These are phyloP conservation scores for Latrodectus elegans DNA, from an alignment of 2,888 invertebrate genomes.

Conservation along the genomic window DNA sequence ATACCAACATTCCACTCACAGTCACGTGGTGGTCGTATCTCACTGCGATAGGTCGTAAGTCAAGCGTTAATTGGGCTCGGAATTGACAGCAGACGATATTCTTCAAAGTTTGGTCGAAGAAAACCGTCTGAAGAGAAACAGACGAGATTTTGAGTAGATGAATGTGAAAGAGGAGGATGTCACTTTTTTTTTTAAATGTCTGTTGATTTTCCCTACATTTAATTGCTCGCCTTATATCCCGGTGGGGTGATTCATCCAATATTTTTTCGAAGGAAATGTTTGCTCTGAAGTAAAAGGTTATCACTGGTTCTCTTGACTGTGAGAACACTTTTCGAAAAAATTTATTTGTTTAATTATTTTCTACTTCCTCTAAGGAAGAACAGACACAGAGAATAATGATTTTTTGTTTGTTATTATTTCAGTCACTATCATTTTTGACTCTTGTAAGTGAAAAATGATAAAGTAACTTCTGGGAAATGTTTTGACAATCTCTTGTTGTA, in stretches of 20 bases:
- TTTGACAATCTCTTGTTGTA: too few species aligned
- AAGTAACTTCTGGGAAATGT: too few species aligned
- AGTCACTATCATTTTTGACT: background rate
- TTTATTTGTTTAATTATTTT: background rate
- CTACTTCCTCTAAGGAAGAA: background rate
- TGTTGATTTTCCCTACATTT: conserved; percentile 58
- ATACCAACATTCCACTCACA: background rate
- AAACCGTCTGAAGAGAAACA: conserved; percentile 54
- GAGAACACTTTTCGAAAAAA: background rate
- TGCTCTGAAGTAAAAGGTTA: conserved; percentile 60
- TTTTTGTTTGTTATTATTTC: background rate
- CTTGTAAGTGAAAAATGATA: background rate
- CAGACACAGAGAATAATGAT: background rate
- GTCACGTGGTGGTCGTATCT: background rate
- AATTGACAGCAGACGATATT: conserved; percentile 28
- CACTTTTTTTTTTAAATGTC: conserved; percentile 21
- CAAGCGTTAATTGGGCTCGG: conserved; percentile 44
- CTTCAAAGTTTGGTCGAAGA: conserved; percentile 18
- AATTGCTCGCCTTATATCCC: conserved; percentile 50
- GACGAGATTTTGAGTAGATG: conserved; percentile 14
- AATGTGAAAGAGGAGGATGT: background rate
- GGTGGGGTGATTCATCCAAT: conserved; percentile 20
- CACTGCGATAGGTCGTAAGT: conserved; percentile 17
- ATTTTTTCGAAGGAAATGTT: conserved; percentile 42
- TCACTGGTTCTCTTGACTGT: conserved; percentile 15